Conservation (phyloP, 2,888 invertebrate species). For the Xestia sexstrigata region DNA sequence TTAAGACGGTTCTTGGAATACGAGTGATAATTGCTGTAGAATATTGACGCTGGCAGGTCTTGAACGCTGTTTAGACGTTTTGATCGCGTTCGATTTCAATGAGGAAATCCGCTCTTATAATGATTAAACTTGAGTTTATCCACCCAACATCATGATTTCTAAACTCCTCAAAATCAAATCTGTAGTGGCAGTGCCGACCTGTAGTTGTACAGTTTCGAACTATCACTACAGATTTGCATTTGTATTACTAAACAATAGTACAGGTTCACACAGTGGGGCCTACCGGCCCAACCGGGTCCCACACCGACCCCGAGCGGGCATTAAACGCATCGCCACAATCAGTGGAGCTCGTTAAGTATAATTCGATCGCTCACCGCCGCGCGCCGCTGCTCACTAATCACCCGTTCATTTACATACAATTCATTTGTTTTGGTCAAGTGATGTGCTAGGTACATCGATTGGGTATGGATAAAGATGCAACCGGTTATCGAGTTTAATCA, state of each 20-base stretch:
- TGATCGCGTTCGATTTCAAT: background rate
- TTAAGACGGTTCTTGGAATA: background rate
- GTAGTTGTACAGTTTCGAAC: background rate
- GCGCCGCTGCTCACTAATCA: slow-evolving; percentile 74
- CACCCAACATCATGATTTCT: background rate
- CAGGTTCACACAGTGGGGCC: background rate
- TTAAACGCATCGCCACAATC: slow-evolving; percentile 71
- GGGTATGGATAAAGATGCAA: background rate
- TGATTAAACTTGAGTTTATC: background rate
- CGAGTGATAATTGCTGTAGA: background rate
- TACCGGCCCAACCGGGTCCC: background rate
- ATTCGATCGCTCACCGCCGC: slow-evolving; percentile 79
- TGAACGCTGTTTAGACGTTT: background rate
- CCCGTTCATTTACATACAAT: slow-evolving; percentile 81
- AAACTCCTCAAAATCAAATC: background rate
- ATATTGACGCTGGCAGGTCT: background rate
- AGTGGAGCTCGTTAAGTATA: slow-evolving; percentile 78
- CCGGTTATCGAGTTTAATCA: background rate
- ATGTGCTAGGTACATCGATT: slow-evolving; percentile 33
- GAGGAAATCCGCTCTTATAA: background rate
- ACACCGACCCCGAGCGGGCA: slow-evolving; percentile 24
- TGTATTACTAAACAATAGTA: slow-evolving; percentile 12
- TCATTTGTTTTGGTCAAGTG: slow-evolving; percentile 75
- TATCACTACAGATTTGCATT: background rate
- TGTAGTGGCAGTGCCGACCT: too few species aligned